These are phyloP conservation scores for Eulemur albifrons DNA, from an alignment of 2,797 vertebrate genomes.

Conservation along the genomic window DNA sequence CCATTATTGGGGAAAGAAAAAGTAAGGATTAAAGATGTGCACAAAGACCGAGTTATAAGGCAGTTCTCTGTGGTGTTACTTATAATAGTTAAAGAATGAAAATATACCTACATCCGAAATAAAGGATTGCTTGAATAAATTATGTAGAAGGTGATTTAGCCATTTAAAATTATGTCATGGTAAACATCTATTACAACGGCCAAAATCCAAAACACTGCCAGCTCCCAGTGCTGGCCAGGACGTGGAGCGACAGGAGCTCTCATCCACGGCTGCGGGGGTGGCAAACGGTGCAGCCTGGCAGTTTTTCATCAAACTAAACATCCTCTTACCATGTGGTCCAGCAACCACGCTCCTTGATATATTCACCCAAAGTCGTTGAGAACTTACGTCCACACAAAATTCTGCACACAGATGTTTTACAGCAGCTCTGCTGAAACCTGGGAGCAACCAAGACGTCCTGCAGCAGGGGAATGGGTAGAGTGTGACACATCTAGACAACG, in stretches of 20 bases:
- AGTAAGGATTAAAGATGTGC: neutral
- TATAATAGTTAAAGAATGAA: neutral
- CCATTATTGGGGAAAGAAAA: neutral
- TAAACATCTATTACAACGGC: neutral
- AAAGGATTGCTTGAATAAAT: neutral
- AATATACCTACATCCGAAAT: neutral
- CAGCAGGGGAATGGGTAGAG: neutral
- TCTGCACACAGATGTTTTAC: neutral
- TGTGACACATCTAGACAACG: neutral
- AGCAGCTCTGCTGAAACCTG: neutral
- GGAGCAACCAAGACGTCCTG: too few relatives aligned
- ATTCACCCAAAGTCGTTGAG: neutral
- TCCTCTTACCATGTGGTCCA: neutral
- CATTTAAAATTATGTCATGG: neutral
- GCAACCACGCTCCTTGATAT: neutral
- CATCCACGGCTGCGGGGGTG: neutral
- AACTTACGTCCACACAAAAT: neutral
- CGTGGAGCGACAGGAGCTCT: neutral
- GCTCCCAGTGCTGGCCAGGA: neutral
- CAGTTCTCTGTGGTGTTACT: neutral
- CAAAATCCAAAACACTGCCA: neutral
- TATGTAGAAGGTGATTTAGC: neutral
- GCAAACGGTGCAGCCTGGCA: neutral
- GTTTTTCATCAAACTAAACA: neutral
- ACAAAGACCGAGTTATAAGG: neutral